A percentile compares a stretch with the other conserved stretches of the same genome.
Evolutionary conservation across 1,140 invertebrate genomes (phyloP).

Genomic region (Drosophila bocki): DNA sequence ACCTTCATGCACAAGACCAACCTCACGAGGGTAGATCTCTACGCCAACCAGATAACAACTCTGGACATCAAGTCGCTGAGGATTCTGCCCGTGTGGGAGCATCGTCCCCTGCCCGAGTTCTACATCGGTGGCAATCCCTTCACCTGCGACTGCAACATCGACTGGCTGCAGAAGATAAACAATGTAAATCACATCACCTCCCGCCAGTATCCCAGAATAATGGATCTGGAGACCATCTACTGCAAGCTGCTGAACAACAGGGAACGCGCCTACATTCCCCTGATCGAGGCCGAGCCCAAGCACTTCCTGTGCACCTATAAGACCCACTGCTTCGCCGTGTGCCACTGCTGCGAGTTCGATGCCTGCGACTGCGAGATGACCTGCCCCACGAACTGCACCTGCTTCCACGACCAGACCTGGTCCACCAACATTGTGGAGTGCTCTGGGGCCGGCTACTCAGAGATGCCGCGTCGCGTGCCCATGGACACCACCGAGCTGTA

Average conservation of each 20-base stretch:
- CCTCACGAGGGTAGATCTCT: slow-evolving; percentile 93
- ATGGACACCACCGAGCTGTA: slow-evolving; percentile 98
- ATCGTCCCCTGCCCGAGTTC: slow-evolving; percentile 91
- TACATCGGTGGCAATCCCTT: slow-evolving; percentile 95
- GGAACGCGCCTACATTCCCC: slow-evolving; percentile 91
- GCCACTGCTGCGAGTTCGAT: slow-evolving; percentile 97
- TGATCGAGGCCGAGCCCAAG: slow-evolving; percentile 93
- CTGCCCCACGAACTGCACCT: slow-evolving; percentile 96
- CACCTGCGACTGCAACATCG: slow-evolving; percentile 94
- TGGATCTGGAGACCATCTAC: slow-evolving; percentile 96
- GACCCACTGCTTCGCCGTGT: slow-evolving; percentile 96
- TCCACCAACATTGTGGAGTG: slow-evolving; percentile 97
- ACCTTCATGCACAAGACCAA: slow-evolving; percentile 94
- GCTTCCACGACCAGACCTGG: slow-evolving; percentile 97
- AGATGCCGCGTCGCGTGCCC: slow-evolving; percentile 94
- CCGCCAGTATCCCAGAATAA: slow-evolving; percentile 94
- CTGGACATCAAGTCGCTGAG: slow-evolving; percentile 93
- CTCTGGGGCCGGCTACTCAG: slow-evolving; percentile 91
- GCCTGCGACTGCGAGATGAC: slow-evolving; percentile 98
- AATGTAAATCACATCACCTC: slow-evolving; percentile 86
- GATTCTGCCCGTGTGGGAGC: slow-evolving; percentile 89
- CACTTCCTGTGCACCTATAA: slow-evolving; percentile 97
- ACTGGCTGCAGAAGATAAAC: slow-evolving; percentile 95
- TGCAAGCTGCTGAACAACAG: slow-evolving; percentile 95
- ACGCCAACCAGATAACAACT: slow-evolving; percentile 93